Base-by-base conservation (phyloP, 2,888 invertebrate genomes). In the Melanostoma mellinum region DNA sequence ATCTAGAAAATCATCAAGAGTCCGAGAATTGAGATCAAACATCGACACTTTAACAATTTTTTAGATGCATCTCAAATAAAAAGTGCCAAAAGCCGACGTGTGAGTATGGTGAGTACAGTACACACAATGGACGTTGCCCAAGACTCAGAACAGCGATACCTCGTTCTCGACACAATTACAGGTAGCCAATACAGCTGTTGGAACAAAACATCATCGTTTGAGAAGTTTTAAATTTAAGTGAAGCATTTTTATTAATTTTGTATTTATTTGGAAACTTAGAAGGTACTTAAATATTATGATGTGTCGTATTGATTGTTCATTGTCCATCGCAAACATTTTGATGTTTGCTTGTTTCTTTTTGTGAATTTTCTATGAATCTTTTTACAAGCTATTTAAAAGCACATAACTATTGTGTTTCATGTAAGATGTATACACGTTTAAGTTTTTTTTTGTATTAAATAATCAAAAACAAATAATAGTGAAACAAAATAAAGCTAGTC, bases 51-150 rank as follows among this genome's bases (percentile, higher is more conserved):
- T 20, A 20, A 20, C 0, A 20, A 20, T 20, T 20, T 82, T 86
- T 3, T 55, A 90, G 91, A 42, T 91, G 91, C 80, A 89, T 91
- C 32, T 86, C 86, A n/a, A 87, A 86, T 10, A 86, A 87, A n/a
- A 87, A 87, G 10, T 90, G 90, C 82, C 88, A 86, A 76, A 85
- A 86, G 10, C 91, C 91, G 9, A 88, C 87, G 35, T 91, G 90
- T 85, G 90, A 88, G 58, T 88, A 88, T 63, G 91, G 91, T 36
- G 69, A 86, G 2, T 91, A 90, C 50, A 89, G 86, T 74, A 80
- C 61, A 36, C 87, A 86, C 52, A 86, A 84, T 9, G 91, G 91
- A n/a, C 89, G 91, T n/a, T 91, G 91, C 77, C 91, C 91, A n/a
- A 88, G 87, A 6, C 78, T 84, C 6, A 86, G 86, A 60, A 74